Base-by-base conservation (phyloP, 2,113 vertebrate species). In the Mustela lutreola region DNA sequence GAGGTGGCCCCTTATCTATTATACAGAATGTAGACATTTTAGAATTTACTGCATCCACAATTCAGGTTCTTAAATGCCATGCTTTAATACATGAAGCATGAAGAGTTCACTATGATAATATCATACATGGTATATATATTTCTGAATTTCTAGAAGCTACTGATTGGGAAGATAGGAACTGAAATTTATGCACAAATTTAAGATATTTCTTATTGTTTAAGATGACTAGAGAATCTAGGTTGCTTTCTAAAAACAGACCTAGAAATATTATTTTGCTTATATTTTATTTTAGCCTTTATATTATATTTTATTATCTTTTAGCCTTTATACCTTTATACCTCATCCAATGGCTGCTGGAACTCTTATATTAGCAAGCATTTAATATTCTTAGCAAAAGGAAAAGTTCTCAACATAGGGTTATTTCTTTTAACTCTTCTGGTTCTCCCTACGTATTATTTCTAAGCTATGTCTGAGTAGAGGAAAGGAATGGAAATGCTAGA, bases 201-300 rank as follows among this genome's bases (percentile, higher is more conserved):
- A 79, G 70, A 50, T 78, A 60, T 60, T 89, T 92, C 26, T 75
- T 50, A 19, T 50, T 73, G 39, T 93, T 91, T 95, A 97, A 82
- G 28, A 91, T 60, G 11, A 85, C 12, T 85, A 71, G 36, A 80
- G 39, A 88, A 88, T 75, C 39, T 58, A 18, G 83, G 21, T 85
- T 24, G 45, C 65, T 58, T 67, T 78, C 76, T 70, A 80, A 89
- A 36, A 96, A 19, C 21, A 93, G 62, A 96, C 11, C 56, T 86
- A 33, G 63, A 92, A 87, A 79, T 12, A 31, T 65, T 91, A 1
- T 48, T 76, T 78, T 78, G 75, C 26, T 31, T 78, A 78, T 31
- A 78, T 70, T 70, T 36, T 70, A 70, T n/a, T 36, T 70, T 70
- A 18, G 33, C 7, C 15, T 70, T 70, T 70, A n/a, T 70, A 19